These are phyloP conservation scores for Atrichornis clamosus DNA, from an alignment of 2,113 vertebrate species.

Conservation along the genomic window DNA sequence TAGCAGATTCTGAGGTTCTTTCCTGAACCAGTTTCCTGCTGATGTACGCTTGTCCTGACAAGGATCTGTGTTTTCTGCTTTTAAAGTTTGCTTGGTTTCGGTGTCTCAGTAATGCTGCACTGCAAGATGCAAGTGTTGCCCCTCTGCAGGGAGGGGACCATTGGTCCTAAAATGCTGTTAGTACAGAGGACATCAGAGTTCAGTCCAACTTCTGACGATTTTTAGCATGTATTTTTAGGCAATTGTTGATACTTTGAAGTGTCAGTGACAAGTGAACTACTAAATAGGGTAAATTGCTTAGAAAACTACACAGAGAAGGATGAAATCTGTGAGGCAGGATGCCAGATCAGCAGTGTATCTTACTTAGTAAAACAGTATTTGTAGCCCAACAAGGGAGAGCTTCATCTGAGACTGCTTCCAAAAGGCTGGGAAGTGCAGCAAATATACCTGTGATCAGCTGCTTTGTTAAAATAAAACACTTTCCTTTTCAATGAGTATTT, in stretches of 20 bases:
- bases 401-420: background rate
- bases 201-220: background rate
- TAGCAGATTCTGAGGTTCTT: background rate
- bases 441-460: no score
- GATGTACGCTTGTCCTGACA: background rate
- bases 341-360: background rate
- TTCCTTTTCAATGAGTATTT: background rate
- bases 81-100: background rate
- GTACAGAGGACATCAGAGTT: background rate
- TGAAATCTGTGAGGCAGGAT: background rate
- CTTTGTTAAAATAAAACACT: background rate
- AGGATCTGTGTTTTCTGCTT: background rate
- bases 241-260: background rate
- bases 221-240: background rate
- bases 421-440: background rate
- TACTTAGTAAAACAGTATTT: background rate
- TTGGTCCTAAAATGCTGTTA: background rate
- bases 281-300: background rate
- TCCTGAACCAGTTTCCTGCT: background rate
- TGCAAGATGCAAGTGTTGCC: background rate
- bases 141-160: background rate
- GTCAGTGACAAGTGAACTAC: background rate
- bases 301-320: background rate
- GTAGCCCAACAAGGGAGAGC: background rate
- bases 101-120: background rate